These are phyloP conservation scores for Diorhabda sublineata DNA, from an alignment of 1,140 invertebrate genomes.

Conservation along the genomic window DNA sequence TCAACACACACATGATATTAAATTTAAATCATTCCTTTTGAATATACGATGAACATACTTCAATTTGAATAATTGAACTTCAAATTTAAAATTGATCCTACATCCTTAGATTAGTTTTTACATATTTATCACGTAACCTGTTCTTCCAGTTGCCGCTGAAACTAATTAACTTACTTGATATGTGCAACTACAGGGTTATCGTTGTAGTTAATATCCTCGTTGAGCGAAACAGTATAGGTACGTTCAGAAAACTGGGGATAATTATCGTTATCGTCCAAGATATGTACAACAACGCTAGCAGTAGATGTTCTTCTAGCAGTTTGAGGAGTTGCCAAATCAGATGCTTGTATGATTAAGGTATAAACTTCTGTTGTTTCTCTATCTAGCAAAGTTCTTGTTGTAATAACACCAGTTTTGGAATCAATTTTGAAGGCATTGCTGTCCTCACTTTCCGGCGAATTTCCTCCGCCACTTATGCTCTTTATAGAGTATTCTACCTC, in stretches of 20 bases:
- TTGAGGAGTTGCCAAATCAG: constrained; percentile 73
- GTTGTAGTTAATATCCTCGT: constrained; percentile 81
- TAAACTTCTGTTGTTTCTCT: constrained; percentile 85
- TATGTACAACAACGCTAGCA: constrained; percentile 76
- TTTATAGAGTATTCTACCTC: constrained; percentile 79
- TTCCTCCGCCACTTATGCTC: constrained; percentile 57
- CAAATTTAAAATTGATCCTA: no score
- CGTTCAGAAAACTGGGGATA: constrained; percentile 90
- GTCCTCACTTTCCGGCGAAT: constrained; percentile 46
- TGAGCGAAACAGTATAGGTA: constrained; percentile 80
- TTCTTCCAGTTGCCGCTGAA: no score
- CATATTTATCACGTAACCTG: no score
- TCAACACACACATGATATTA: no score
- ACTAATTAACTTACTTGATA: constrained; percentile 59
- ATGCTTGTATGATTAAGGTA: constrained; percentile 77
- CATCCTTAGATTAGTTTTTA: no score
- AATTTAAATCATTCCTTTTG: no score
- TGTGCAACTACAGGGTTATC: constrained; percentile 80
- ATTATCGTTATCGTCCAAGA: constrained; percentile 95
- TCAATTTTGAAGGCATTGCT: constrained; percentile 76
- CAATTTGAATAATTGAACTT: no score
- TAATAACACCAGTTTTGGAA: constrained; percentile 74
- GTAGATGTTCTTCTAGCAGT: constrained; percentile 69
- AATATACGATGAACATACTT: no score
- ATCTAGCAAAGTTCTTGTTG: constrained; percentile 78